A percentile compares a stretch with the other conserved stretches of the same genome.
phyloP scores from a whole-genome alignment of 2,888 invertebrate genomes.

The Macaria notata region DNA sequence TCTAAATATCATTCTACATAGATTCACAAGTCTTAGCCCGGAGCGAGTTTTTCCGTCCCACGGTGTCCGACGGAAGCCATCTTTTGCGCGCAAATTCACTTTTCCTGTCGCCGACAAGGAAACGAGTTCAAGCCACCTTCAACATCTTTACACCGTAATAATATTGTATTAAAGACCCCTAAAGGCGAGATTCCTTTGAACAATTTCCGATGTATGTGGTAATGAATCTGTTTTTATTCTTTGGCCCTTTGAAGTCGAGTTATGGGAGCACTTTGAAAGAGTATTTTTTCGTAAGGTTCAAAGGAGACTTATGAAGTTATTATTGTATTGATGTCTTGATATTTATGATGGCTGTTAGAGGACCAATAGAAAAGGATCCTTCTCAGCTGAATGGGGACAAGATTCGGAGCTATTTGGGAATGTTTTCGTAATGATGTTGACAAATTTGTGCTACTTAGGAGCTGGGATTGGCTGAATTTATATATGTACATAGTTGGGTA shows the following conservation, averaged over 20 bases:
- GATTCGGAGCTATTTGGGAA: neutral
- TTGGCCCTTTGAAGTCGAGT: slow-evolving; percentile 16
- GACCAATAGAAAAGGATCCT: neutral
- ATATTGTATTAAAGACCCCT: slow-evolving; percentile 49
- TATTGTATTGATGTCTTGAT: slow-evolving; percentile 3
- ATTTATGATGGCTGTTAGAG: neutral
- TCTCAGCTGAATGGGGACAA: neutral
- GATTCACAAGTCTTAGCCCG: no score
- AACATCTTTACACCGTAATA: slow-evolving; percentile 51
- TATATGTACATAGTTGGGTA: no score
- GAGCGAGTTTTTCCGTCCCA: slow-evolving; percentile 21
- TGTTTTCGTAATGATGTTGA: neutral
- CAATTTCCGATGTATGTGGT: slow-evolving; percentile 30
- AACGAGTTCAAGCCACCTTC: slow-evolving; percentile 53
- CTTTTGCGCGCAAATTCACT: slow-evolving; percentile 58
- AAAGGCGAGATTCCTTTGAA: slow-evolving; percentile 42
- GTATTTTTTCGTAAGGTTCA: slow-evolving; percentile 10
- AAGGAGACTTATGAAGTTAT: slow-evolving; percentile 7
- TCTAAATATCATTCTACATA: no score
- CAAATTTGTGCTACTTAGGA: neutral
- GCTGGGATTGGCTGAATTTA: no score
- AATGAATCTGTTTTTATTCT: slow-evolving; percentile 26
- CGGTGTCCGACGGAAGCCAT: slow-evolving; percentile 39
- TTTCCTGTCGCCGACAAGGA: slow-evolving; percentile 57
- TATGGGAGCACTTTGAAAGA: neutral